Evolutionary conservation across 64 coral and sea anemone species (phyloP).

Genomic region (Trachythela sp.): DNA sequence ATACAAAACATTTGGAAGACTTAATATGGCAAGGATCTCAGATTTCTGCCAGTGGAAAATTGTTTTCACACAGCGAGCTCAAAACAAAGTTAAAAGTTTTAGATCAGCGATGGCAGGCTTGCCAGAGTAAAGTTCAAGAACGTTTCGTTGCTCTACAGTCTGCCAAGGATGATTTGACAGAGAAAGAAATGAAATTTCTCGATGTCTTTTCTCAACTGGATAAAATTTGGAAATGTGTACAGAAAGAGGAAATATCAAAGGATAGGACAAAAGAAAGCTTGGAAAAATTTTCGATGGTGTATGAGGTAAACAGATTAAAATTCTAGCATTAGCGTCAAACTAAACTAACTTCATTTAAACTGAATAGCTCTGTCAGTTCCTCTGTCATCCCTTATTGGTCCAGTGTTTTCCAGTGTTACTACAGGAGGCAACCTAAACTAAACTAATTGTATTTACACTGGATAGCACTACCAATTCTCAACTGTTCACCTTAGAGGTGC

Average conservation of each 20-base stretch:
- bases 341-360: no score
- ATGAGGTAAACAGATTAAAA: constrained; percentile 6
- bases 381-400: no score
- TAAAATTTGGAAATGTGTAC: neutral
- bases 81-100: neutral
- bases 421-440: no score
- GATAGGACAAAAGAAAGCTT: neutral
- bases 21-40: constrained; percentile 18
- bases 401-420: no score
- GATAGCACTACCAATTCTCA: no score
- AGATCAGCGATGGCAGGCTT: neutral
- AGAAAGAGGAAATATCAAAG: neutral
- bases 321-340: neutral
- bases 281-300: neutral
- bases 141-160: neutral
- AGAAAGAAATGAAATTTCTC: neutral
- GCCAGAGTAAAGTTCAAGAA: neutral
- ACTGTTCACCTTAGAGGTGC: no score
- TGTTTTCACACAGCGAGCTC: neutral
- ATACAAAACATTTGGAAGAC: neutral
- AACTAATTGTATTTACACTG: no score
- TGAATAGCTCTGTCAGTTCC: no score
- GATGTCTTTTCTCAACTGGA: neutral
- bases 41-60: neutral
- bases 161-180: neutral